These are phyloP conservation scores for Psix sp. DNA, from an alignment of 1,140 invertebrate genomes.

Conservation along the genomic window DNA sequence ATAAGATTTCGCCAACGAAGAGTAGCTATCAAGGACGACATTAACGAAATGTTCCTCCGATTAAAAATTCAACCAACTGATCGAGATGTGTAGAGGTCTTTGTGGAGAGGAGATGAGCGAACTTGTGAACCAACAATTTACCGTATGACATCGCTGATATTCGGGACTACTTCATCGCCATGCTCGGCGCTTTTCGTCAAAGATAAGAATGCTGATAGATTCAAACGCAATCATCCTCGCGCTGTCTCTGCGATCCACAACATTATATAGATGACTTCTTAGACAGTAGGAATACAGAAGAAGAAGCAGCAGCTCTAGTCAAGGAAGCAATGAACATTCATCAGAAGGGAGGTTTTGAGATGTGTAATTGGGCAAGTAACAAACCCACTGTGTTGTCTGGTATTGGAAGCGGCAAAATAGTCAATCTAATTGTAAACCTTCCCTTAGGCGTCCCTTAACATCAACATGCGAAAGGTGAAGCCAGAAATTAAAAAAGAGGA, in stretches of 20 bases:
- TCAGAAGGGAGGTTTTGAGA: neutral
- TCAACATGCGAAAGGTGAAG: neutral
- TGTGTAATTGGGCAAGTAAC: slow-evolving; percentile 21
- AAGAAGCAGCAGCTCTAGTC: neutral
- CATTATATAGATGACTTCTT: slow-evolving; percentile 70
- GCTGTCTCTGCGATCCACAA: slow-evolving; percentile 60
- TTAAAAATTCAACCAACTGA: neutral
- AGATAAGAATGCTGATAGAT: slow-evolving; percentile 62
- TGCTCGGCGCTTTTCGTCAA: slow-evolving; percentile 63
- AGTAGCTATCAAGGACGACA: slow-evolving; percentile 2
- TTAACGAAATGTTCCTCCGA: slow-evolving; percentile 10
- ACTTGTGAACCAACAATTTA: neutral
- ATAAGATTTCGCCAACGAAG: slow-evolving; percentile 9
- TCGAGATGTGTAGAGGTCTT: neutral
- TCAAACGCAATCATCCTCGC: slow-evolving; percentile 26
- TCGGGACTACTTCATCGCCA: slow-evolving; percentile 66
- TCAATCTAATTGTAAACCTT: too few species aligned
- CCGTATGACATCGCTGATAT: slow-evolving; percentile 48
- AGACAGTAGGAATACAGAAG: neutral
- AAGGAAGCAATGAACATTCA: slow-evolving; percentile 1
- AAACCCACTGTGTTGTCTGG: neutral
- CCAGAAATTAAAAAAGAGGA: neutral
- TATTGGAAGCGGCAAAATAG: neutral
- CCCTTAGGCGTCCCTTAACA: too few species aligned
- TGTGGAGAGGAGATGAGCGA: slow-evolving; percentile 2